Base-by-base conservation (phyloP, 2,888 invertebrate species). In the Sminthurinus aureus region DNA sequence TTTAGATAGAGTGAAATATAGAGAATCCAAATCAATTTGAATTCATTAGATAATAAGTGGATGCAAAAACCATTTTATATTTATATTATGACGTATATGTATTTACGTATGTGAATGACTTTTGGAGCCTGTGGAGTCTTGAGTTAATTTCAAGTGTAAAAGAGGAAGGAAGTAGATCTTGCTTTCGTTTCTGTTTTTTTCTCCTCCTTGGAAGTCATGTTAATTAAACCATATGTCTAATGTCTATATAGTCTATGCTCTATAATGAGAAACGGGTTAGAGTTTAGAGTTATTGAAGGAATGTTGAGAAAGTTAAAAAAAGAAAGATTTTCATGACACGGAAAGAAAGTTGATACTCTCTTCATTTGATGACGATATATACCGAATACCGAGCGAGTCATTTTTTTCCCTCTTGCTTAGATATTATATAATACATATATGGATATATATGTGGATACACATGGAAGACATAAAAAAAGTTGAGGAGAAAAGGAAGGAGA, bases 171-270 rank as follows among this genome's bases (percentile, higher is more conserved):
- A 38, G 38, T 38, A 38, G 38, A 6, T 38, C 38, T 38, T 6
- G 6, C 6, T 38, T 38, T 38, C 38, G 6, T 38, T 38, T 38
- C 38, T n/a, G 9, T 67, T 20, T n/a, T 67, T 22, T 22, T 9
- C 50, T 9, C 50, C 81, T 38, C 50, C 74, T 38, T 75, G 66
- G 50, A 76, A 50, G 18, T 50, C 26, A 18, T 75, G 76, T 75
- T 81, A 81, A 81, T 81, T 81, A 81, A 81, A 79, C 71, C 79
- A 79, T 79, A 69, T 79, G 50, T 52, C 38, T 38, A 6, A 6
- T 38, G 6, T 38, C 38, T 38, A 1, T 38, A 38, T 38, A 38
- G 38, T 38, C 3, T 38, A 38, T 38, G 6, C 3, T 6, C 3
- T 38, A 38, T 38, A 38, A 6, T 6, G 6, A 38, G 6, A 38